Base-by-base conservation (phyloP, 2,888 invertebrate genomes). In the Oscheius sp. region DNA sequence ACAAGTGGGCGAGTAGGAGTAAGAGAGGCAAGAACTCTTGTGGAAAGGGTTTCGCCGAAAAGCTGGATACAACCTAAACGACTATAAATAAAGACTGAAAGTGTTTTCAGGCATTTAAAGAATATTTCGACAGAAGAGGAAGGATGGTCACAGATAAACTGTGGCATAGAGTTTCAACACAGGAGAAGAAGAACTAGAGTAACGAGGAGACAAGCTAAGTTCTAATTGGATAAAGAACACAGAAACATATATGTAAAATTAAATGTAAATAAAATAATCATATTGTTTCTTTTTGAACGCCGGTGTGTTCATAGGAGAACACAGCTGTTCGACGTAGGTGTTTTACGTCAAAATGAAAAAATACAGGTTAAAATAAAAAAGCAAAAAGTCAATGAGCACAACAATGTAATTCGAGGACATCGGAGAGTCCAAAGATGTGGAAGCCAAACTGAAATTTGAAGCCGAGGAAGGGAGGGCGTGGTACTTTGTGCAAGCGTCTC, bases 301-400 rank as follows among this genome's bases (percentile, higher is more conserved):
- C n/a, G n/a, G n/a, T n/a, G n/a, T n/a, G n/a, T n/a, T n/a, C n/a
- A n/a, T n/a, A n/a, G n/a, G n/a, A 8, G 5, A 28, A 6, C 44
- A 44, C 59, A 59, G 59, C 59, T 59, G 59, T 59, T 59, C 44
- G 12, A 59, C 59, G 59, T 59, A 59, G 59, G 59, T 44, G 59
- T 24, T 41, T 22, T 44, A 44, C 59, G 59, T 59, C 59, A 59
- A 33, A 54, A 50, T 22, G 28, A 24, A 26, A 20, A 12, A 26
- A 26, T 50, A 14, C 22, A 24, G 47, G 47, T 12, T 47, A 24
- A 47, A 20, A 22, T 5, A 22, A 47, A 47, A 22, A 47, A 24
- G 47, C 14, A 47, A 44, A 24, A 47, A 12, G 5, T 22, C 22
- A 14, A 30, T n/a, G 33, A 54, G 36, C n/a, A 54, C 17, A 54